These are phyloP conservation scores for Drosophila sp. DNA, from an alignment of 1,140 invertebrate species.

Conservation along the genomic window DNA sequence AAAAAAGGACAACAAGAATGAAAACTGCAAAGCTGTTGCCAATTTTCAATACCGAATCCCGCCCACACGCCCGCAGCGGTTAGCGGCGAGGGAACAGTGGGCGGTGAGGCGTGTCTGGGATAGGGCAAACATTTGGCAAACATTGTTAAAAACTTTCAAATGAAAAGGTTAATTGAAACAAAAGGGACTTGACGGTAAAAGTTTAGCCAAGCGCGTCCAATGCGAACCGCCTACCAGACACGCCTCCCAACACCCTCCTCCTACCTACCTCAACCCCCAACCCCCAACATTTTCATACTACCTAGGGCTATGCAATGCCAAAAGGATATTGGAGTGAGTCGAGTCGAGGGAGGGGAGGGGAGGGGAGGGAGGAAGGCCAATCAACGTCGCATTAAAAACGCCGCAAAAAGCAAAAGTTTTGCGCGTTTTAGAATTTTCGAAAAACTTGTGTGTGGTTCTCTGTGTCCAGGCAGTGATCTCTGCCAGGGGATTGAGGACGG, in stretches of 20 bases:
- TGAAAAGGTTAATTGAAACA: slow-evolving; percentile 82
- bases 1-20: slow-evolving; percentile 25
- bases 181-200: slow-evolving; percentile 77
- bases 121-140: slow-evolving; percentile 66
- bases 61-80: slow-evolving; percentile 16
- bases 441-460: not conserved
- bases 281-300: slow-evolving; percentile 12
- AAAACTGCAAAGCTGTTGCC: slow-evolving; percentile 54
- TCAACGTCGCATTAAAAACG: slow-evolving; percentile 67
- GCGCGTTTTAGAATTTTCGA: slow-evolving; percentile 62
- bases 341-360: not conserved
- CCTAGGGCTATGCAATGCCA: slow-evolving; percentile 23
- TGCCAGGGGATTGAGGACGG: not conserved
- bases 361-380: slow-evolving; percentile 30
- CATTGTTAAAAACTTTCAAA: slow-evolving; percentile 78
- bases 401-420: slow-evolving; percentile 70
- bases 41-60: slow-evolving; percentile 30
- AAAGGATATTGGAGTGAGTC: not conserved
- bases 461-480: not conserved
- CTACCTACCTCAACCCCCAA: not conserved
- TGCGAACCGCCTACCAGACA: slow-evolving; percentile 45
- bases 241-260: slow-evolving; percentile 18
- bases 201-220: slow-evolving; percentile 62
- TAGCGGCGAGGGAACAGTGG: not conserved
- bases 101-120: slow-evolving; percentile 12